Evolutionary conservation across 92 coral and sea anemone species (phyloP), one percentile per base, ranked within the genome.

Genomic region (Umimayanthus kanabou): DNA sequence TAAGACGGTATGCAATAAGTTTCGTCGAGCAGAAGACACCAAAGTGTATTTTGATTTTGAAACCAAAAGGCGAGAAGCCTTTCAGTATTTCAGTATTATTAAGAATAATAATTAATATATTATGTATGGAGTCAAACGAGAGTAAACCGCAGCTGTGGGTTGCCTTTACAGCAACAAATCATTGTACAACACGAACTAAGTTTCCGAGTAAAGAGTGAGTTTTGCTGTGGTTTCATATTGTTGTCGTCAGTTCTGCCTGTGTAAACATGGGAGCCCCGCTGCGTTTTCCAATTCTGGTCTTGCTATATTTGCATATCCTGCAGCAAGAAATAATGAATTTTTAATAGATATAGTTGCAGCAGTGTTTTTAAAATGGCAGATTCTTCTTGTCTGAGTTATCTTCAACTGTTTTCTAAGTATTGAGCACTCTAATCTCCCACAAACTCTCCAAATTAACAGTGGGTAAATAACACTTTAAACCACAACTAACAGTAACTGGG

Each of bases 251-350:
- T 26, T 42, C 15, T 40, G 87, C 87, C 16, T 83, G 39, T 83
- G 43, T 83, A 69, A 37, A 67, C 73, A 25, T 15, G 22, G 29
- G 28, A 26, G 3, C 26, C 33, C 64, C 40, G 66, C 87, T 70
- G 78, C 25, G 78, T 29, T 82, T 66, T 69, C 55, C 77, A 67
- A 42, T 49, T 47, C 87, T 25, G 43, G 40, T 83, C 26, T 5
- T 83, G 26, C 4, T 5, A 29, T 6, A 83, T 83, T 83, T 83
- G 87, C 87, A 83, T 83, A 83, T 43, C 42, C 61, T 83, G 87
- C 30, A 83, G 45, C 67, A 45, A 45, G 87, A 69, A 50, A 45
- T 83, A 23, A 82, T 83, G 11, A 83, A 83, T 83, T 83, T 83
- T 83, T 83, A 83, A 83, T 83, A 70, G 25, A 40, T 40, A 9